Base-by-base conservation (phyloP, 2,797 vertebrate genomes). In the Chromis chromis region DNA sequence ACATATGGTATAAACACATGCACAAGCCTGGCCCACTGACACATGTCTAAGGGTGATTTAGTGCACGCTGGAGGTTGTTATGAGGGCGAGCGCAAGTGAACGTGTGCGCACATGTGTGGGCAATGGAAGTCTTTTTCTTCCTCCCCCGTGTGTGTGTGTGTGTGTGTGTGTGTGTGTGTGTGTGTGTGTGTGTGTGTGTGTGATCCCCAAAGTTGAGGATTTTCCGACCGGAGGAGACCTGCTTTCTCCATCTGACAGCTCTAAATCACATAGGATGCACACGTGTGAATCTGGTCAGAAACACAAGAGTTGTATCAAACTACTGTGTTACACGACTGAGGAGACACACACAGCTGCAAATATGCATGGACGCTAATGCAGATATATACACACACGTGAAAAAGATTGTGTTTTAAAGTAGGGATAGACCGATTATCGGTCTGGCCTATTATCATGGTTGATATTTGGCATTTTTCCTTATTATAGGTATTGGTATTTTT, bases 201-300 rank as follows among this genome's bases (percentile, higher is more conserved):
- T 72, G 88, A 84, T 91, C 86, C 79, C 75, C 19, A 1, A 68
- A 83, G 64, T 75, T 69, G 76, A 83, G 67, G 64, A 75, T 89
- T 90, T 91, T 90, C 87, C 83, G 63, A 77, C 73, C 79, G 66
- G 77, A 81, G 55, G 74, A 84, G 79, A 83, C 72, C 91, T 89
- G 89, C 73, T 90, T 91, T 92, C 84, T 85, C 82, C 88, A 94
- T 92, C 70, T 81, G 56, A 84, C 70, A 68, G 61, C 77, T 79
- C 63, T 78, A 89, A 88, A 92, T 90, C 90, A 86, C 80, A 82
- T 69, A 77, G 84, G 74, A 81, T 63, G 80, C 75, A 57, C 65
- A 9, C 1, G 40, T 77, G 39, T 57, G 54, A 36, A 14, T 21
- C 28, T 19, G 28, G 50, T 78, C 57, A 64, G 24, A 21, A 33